Evolutionary conservation across 1,140 invertebrate genomes (phyloP).

Genomic region (Muscidifurax raptorellus): DNA sequence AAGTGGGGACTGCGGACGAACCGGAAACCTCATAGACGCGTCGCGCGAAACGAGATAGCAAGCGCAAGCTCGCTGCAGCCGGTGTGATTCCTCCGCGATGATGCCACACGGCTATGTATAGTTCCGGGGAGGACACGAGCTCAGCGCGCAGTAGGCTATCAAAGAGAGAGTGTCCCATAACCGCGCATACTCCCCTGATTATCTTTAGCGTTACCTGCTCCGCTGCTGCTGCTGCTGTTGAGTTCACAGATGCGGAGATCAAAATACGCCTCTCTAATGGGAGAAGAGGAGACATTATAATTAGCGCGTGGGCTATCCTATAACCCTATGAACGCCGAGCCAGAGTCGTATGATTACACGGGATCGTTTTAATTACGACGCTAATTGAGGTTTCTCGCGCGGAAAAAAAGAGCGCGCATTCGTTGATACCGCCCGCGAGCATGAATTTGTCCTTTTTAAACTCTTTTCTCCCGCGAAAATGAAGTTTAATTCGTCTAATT

Average conservation of each 20-base stretch:
- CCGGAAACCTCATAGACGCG: neutral
- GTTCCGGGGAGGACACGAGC: neutral
- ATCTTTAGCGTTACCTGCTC: neutral
- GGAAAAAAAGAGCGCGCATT: slow-evolving; percentile 17
- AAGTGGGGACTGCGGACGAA: neutral
- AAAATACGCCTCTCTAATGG: slow-evolving; percentile 29
- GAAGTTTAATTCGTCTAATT: slow-evolving; percentile 29
- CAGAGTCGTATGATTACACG: slow-evolving; percentile 15
- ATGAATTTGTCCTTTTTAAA: neutral
- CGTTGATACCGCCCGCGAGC: too few relatives aligned
- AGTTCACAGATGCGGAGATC: slow-evolving; percentile 2
- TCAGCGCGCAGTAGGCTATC: neutral
- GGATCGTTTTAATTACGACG: slow-evolving; percentile 46
- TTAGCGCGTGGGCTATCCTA: slow-evolving; percentile 24
- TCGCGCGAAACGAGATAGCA: slow-evolving; percentile 3
- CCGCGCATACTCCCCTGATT: slow-evolving; percentile 2
- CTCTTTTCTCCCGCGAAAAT: neutral
- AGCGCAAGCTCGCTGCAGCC: neutral
- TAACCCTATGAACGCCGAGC: neutral
- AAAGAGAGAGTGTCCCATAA: slow-evolving; percentile 20
- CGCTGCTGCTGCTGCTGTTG: neutral
- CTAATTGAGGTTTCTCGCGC: slow-evolving; percentile 31
- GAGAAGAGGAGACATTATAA: slow-evolving; percentile 37
- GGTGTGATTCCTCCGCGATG: neutral
- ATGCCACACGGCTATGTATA: neutral